These are phyloP conservation scores for Peromyscus aztecus DNA, from an alignment of 2,797 vertebrate species.

Conservation along the genomic window DNA sequence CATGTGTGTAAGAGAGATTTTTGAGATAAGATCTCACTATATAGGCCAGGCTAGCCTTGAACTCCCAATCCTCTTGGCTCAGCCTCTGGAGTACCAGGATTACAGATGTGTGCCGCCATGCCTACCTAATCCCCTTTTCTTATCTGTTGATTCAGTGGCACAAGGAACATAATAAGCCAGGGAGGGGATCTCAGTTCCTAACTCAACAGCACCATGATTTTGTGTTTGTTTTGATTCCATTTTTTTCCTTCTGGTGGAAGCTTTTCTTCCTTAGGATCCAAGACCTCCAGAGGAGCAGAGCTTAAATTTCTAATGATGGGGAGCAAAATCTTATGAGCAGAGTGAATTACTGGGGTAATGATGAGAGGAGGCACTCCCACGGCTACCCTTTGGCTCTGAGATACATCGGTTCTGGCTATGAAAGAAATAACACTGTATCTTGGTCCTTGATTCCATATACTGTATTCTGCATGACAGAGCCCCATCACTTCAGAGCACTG, in stretches of 20 bases:
- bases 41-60: not conserved
- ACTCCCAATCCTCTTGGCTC: not conserved
- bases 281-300: slow-evolving; percentile 14
- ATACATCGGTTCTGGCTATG: not conserved
- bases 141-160: not conserved
- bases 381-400: not conserved
- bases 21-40: not conserved
- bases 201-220: not conserved
- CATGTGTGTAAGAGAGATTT: not conserved
- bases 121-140: not conserved
- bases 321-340: not conserved
- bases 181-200: not conserved
- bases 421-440: not conserved
- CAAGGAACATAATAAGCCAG: not conserved
- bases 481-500: not conserved
- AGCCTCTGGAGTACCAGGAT: not conserved
- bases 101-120: not conserved
- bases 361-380: not conserved
- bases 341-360: not conserved
- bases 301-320: slow-evolving; percentile 9
- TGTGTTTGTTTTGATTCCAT: not conserved
- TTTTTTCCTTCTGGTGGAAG: not conserved
- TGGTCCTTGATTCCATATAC: not conserved
- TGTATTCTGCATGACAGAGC: not conserved
- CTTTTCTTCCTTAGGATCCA: slow-evolving; percentile 13